phyloP scores from a whole-genome alignment of 2,797 vertebrate genomes.

The Hephaestus fuliginosus region DNA sequence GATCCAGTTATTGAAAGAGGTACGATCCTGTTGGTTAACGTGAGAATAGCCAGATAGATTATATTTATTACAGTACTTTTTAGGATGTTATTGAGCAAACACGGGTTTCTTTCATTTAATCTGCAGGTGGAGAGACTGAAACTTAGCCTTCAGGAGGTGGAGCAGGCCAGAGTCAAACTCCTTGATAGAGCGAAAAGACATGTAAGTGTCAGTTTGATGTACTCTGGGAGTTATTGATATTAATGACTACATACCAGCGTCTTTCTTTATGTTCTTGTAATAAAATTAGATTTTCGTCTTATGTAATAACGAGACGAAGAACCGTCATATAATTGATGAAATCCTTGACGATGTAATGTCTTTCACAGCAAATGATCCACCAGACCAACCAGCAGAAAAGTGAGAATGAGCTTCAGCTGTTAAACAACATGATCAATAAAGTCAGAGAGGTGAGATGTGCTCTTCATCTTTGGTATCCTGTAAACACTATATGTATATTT shows the following conservation, averaged over 20 bases:
- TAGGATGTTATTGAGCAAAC: neutral
- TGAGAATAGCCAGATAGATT: neutral
- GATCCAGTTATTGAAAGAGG: slow-evolving; percentile 83
- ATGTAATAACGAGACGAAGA: neutral
- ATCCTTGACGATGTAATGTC: slow-evolving; percentile 4
- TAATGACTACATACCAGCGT: neutral
- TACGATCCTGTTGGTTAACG: slow-evolving; percentile 16
- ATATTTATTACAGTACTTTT: neutral
- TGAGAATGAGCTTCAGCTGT: slow-evolving; percentile 83
- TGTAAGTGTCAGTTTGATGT: slow-evolving; percentile 61
- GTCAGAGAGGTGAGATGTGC: slow-evolving; percentile 81
- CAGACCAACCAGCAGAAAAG: slow-evolving; percentile 83
- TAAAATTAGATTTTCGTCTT: neutral
- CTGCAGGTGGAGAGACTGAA: slow-evolving; percentile 83
- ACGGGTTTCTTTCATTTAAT: neutral
- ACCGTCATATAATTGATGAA: neutral
- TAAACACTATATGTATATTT: neutral
- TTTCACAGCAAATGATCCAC: slow-evolving; percentile 83
- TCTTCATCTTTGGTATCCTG: neutral
- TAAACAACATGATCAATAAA: slow-evolving; percentile 83
- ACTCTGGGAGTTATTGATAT: neutral
- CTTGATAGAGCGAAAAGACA: slow-evolving; percentile 87
- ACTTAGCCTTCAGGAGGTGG: slow-evolving; percentile 73
- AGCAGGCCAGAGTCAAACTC: slow-evolving; percentile 79
- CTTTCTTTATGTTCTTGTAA: neutral